These are phyloP conservation scores for Bombyx huttoni DNA, from an alignment of 2,888 invertebrate genomes.

Conservation along the genomic window DNA sequence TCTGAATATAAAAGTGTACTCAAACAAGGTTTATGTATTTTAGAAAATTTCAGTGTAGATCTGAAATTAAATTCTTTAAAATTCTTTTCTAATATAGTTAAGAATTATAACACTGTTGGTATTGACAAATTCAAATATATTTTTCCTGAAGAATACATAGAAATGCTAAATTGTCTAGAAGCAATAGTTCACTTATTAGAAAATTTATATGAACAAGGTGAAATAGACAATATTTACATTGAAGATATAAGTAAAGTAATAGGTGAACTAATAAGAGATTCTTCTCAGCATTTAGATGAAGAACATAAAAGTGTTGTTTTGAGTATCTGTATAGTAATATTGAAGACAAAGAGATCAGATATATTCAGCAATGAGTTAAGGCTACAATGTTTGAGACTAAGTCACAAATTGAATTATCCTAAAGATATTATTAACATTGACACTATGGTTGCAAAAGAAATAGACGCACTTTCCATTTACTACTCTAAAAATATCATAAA, in stretches of 20 bases:
- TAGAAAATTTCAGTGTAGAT: constrained; percentile 46
- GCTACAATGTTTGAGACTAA: constrained; percentile 35
- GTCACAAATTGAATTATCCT: constrained; percentile 27
- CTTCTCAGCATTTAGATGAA: constrained; percentile 13
- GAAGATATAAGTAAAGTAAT: constrained; percentile 30
- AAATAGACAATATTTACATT: constrained; percentile 27
- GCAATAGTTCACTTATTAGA: constrained; percentile 30
- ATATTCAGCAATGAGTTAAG: constrained; percentile 36
- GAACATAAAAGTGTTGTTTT: constrained; percentile 20
- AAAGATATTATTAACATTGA: constrained; percentile 28
- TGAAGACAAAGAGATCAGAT: constrained; percentile 22
- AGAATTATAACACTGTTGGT: constrained; percentile 32
- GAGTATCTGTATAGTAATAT: constrained; percentile 33
- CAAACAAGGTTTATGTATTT: constrained; percentile 27
- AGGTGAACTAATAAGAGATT: constrained; percentile 23
- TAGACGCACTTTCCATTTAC: constrained; percentile 29
- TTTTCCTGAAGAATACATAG: constrained; percentile 29
- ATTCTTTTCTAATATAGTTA: constrained; percentile 43
- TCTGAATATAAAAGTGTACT: constrained; percentile 26
- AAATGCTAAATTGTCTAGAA: constrained; percentile 32
- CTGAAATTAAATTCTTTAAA: constrained; percentile 39
- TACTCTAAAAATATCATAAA: constrained; percentile 30
- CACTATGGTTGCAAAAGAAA: constrained; percentile 32
- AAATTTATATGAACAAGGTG: constrained; percentile 41
- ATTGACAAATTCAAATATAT: constrained; percentile 25